Percentiles rank a stretch among this genome's conserved stretches.
phyloP scores from a whole-genome alignment of 1,140 invertebrate species.

The Schlechtendalia chinensis region DNA sequence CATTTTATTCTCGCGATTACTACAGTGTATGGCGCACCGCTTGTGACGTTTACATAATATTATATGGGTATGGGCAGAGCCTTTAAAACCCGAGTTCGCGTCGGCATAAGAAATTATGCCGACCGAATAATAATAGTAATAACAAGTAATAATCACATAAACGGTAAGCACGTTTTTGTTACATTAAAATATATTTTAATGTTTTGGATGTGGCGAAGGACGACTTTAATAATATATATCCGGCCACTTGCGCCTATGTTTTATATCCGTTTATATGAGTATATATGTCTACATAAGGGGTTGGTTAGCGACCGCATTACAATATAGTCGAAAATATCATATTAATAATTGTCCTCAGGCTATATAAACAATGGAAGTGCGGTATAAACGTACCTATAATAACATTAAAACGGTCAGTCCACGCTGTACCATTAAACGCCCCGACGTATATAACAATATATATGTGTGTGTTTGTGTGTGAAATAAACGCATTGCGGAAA shows the following conservation, averaged over 20 bases:
- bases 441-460: background rate
- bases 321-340: conserved; percentile 13
- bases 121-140: background rate
- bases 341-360: conserved; percentile 22
- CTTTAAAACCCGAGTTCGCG: too few relatives aligned
- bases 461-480: background rate
- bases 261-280: background rate
- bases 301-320: background rate
- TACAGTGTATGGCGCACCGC: too few relatives aligned
- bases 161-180: conserved; percentile 3
- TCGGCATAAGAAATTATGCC: too few relatives aligned
- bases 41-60: too few relatives aligned
- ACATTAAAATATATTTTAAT: background rate
- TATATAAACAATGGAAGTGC: background rate
- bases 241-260: background rate
- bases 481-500: conserved; percentile 35
- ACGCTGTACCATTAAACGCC: conserved; percentile 11
- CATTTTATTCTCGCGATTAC: too few relatives aligned
- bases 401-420: conserved; percentile 40
- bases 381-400: background rate
- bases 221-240: background rate
- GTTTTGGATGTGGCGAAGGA: background rate
- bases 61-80: too few relatives aligned
- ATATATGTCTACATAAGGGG: background rate
- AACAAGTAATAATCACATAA: background rate